Evolutionary conservation across 1,140 invertebrate genomes (phyloP).

Genomic region (Bombyx mori): DNA sequence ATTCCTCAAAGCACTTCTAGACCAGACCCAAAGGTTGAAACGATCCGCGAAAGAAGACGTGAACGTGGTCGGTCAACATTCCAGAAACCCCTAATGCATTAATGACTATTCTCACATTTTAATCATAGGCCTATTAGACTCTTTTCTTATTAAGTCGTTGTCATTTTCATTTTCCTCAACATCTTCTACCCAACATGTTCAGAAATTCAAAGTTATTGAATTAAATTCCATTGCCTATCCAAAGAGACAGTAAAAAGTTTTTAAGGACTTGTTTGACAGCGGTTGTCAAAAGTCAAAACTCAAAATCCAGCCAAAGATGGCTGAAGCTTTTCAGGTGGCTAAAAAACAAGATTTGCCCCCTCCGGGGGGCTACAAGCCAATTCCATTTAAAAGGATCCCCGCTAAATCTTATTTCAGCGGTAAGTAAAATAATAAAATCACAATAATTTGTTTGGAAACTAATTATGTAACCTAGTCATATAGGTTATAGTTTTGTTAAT

Average conservation of each 20-base stretch:
- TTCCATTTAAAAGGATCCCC: conserved; percentile 80
- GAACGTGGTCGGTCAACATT: too few relatives aligned
- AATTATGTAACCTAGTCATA: conserved; percentile 50
- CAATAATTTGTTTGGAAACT: conserved; percentile 11
- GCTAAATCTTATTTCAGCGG: conserved; percentile 79
- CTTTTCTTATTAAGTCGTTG: too few relatives aligned
- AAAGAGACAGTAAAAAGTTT: not conserved
- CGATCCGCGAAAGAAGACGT: too few relatives aligned
- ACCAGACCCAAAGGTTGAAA: too few relatives aligned
- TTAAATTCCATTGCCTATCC: conserved; percentile 9
- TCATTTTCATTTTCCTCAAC: too few relatives aligned
- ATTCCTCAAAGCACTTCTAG: too few relatives aligned
- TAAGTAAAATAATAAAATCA: conserved; percentile 44
- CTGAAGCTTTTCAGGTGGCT: conserved; percentile 44
- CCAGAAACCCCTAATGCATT: too few relatives aligned
- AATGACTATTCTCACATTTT: too few relatives aligned
- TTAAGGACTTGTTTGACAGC: not conserved
- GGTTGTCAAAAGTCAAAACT: conserved; percentile 11
- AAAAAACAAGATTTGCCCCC: conserved; percentile 89
- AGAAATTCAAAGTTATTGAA: not conserved
- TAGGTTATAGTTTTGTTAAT: conserved; percentile 30
- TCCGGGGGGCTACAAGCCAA: conserved; percentile 83
- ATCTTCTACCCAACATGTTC: too few relatives aligned
- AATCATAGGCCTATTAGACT: too few relatives aligned
- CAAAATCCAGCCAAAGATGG: conserved; percentile 39